Percentiles rank a stretch among this genome's conserved stretches.
These are phyloP conservation scores for Silurus asotus DNA, from an alignment of 2,113 vertebrate genomes.

Conservation along the genomic window DNA sequence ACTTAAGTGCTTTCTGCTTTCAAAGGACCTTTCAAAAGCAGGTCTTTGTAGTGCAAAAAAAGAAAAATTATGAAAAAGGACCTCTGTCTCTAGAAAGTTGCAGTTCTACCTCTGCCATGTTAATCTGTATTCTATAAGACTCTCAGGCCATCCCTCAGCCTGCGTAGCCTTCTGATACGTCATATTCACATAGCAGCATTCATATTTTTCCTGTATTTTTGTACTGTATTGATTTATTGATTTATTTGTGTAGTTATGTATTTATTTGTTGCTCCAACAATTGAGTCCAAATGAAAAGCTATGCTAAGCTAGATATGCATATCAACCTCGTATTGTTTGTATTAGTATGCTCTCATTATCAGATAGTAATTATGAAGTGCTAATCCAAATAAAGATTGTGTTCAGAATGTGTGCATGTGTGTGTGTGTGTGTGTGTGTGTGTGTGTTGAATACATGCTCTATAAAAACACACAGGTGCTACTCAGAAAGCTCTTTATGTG, in stretches of 20 bases:
- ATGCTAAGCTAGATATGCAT: conserved; percentile 16
- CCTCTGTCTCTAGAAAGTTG: no score
- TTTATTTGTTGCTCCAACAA: not conserved
- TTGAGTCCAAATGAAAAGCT: not conserved
- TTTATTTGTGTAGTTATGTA: conserved; percentile 19
- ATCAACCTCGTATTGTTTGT: conserved; percentile 25
- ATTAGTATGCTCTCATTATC: conserved; percentile 14
- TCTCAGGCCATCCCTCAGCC: no score
- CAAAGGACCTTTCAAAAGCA: no score
- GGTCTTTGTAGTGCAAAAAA: no score
- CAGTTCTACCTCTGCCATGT: no score
- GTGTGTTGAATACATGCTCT: not conserved
- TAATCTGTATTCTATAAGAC: no score
- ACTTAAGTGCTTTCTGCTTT: no score
- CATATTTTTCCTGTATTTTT: not conserved
- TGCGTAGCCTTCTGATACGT: no score
- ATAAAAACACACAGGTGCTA: conserved; percentile 35
- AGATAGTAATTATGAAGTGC: conserved; percentile 45
- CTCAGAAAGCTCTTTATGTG: conserved; percentile 16
- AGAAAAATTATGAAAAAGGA: no score
- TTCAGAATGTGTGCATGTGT: conserved; percentile 19
- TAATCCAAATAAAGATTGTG: conserved; percentile 39
- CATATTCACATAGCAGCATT: not conserved
- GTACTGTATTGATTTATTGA: not conserved
- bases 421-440: conserved; percentile 22